phyloP scores from a whole-genome alignment of 2,113 vertebrate genomes.

The Platichthys flesus region DNA sequence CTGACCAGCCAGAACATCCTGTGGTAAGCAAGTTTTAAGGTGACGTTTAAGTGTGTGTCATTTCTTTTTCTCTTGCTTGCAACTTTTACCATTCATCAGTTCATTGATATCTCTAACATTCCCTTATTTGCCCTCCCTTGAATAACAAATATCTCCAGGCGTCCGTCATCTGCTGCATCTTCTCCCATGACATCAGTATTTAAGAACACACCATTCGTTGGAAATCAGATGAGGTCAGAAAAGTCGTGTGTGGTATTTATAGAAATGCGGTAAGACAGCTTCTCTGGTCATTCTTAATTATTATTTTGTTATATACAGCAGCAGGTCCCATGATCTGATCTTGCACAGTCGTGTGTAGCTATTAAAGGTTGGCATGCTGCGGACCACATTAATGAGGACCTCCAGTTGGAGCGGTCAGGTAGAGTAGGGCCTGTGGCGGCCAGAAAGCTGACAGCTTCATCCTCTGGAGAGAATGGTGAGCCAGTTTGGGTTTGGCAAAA shows the following conservation, averaged over 20 bases:
- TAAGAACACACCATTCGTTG: constrained; percentile 17
- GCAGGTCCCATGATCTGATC: constrained; percentile 35
- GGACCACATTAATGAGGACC: constrained; percentile 75
- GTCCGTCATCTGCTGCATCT: background rate
- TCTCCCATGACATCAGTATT: constrained; percentile 27
- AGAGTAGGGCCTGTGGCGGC: constrained; percentile 55
- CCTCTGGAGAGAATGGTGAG: constrained; percentile 70
- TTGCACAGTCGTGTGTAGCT: constrained; percentile 58
- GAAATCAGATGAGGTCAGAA: constrained; percentile 56
- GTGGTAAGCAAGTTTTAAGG: constrained; percentile 87
- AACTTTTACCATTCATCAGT: constrained; percentile 22
- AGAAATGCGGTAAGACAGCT: constrained; percentile 57
- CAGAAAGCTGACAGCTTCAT: constrained; percentile 66
- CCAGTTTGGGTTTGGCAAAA: constrained; percentile 67
- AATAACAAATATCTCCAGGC: background rate
- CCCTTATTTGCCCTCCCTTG: background rate
- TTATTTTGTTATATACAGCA: constrained; percentile 57
- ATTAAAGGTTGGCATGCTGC: constrained; percentile 67
- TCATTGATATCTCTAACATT: constrained; percentile 22
- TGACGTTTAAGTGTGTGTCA: constrained; percentile 76
- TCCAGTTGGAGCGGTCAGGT: constrained; percentile 72
- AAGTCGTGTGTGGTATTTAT: constrained; percentile 70
- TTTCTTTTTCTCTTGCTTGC: constrained; percentile 28
- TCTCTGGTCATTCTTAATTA: constrained; percentile 56
- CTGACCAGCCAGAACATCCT: constrained; percentile 87